Evolutionary conservation across 2,797 vertebrate species (phyloP), one percentile per base, ranked within the genome.

Genomic region (Phyllotis vaccarum): DNA sequence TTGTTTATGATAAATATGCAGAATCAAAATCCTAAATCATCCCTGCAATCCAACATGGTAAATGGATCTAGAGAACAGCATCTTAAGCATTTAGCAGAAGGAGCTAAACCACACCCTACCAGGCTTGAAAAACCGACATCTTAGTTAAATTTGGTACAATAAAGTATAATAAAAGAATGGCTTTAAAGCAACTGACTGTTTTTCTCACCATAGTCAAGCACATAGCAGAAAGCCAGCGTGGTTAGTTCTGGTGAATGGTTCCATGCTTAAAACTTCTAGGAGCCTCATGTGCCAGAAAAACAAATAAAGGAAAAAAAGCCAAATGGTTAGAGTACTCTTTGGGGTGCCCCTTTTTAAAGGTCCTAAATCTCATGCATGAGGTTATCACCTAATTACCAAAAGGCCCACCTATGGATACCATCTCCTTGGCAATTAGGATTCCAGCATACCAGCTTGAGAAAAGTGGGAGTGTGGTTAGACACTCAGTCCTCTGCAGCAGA

Each of bases 51-150:
- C 72, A 66, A 83, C 24, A 78, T 56, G 86, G 72, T 54, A 83
- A 89, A 89, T 86, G n/a, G 16, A 78, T 49, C 14, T 49, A 54
- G 46, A 37, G 58, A 19, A 21, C 27, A 31, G 14, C 72, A 16
- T 62, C n/a, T 40, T 60, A 94, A 64, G 1, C 79, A 90, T 46
- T 21, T 17, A 86, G 21, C 93, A 94, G 62, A 92, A 72, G 60
- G 43, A 58, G 76, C 29, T 86, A 58, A 80, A 83, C 83, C 54
- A 64, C 16, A 46, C 8, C 76, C 29, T 60, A n/a, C 27, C 7
- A 24, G n/a, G 5, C 43, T 91, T 78, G 46, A 91, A 82, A 72
- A 29, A 88, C n/a, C 79, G 85, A 21, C 76, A 17, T 66, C 40
- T 34, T 16, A n/a, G 37, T 58, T 19, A 24, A 29, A 27, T 11